phyloP scores from a whole-genome alignment of 2,113 vertebrate genomes.

The Crotalus helleri region DNA sequence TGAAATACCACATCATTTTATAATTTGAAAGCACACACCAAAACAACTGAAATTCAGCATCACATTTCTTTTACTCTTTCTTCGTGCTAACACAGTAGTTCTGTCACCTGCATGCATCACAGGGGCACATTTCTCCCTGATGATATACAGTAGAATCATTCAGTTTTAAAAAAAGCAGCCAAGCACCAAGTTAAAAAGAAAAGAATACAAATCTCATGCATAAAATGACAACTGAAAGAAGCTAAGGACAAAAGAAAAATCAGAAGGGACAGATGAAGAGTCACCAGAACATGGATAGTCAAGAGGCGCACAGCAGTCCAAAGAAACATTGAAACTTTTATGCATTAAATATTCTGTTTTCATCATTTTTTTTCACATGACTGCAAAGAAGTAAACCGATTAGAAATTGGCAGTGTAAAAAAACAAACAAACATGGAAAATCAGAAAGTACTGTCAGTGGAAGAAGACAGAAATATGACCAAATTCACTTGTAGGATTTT shows the following conservation, averaged over 20 bases:
- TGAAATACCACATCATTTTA: slow-evolving; percentile 60
- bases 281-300: slow-evolving; percentile 59
- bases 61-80: slow-evolving; percentile 53
- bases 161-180: slow-evolving; percentile 65
- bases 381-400: slow-evolving; percentile 46
- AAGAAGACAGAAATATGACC: slow-evolving; percentile 39
- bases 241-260: neutral
- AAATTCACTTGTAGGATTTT: slow-evolving; percentile 19
- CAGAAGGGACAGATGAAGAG: slow-evolving; percentile 41
- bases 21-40: slow-evolving; percentile 62
- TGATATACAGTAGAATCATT: slow-evolving; percentile 65
- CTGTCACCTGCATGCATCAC: slow-evolving; percentile 72
- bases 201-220: slow-evolving; percentile 69
- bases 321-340: slow-evolving; percentile 56
- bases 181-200: slow-evolving; percentile 69
- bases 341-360: slow-evolving; percentile 43
- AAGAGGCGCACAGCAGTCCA: slow-evolving; percentile 65
- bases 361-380: slow-evolving; percentile 31
- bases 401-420: slow-evolving; percentile 36
- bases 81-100: slow-evolving; percentile 58
- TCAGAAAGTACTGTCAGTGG: neutral
- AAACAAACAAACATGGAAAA: slow-evolving; percentile 11
- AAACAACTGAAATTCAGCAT: slow-evolving; percentile 64
- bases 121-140: neutral
- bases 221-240: slow-evolving; percentile 68